Evolutionary conservation across 2,888 invertebrate genomes (phyloP).

Genomic region (Trichopoda pennipes): DNA sequence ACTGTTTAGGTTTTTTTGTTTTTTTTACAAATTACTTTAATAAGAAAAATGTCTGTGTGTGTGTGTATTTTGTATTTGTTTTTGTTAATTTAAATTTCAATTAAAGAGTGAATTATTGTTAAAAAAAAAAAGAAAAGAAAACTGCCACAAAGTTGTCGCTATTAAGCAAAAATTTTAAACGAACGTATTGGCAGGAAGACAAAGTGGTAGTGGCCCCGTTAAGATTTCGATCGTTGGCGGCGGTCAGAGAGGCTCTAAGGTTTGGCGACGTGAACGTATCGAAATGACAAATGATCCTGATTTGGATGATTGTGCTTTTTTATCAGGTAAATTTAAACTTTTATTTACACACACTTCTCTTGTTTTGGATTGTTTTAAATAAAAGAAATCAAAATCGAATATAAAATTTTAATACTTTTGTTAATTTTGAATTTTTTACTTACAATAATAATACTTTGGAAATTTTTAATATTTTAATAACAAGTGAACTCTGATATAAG

Average conservation of each 20-base stretch:
- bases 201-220: constrained; percentile 80
- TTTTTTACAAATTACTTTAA: not conserved
- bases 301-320: constrained; percentile 95
- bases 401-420: too few species aligned
- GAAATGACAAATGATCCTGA: constrained; percentile 93
- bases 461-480: too few species aligned
- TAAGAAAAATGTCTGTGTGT: not conserved
- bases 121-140: constrained; percentile 19
- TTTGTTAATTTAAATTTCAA: too few species aligned
- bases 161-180: constrained; percentile 67
- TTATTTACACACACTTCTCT: too few species aligned
- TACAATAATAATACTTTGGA: too few species aligned
- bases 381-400: too few species aligned
- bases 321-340: constrained; percentile 85
- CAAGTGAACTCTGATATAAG: too few species aligned
- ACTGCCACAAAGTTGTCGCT: constrained; percentile 55
- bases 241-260: constrained; percentile 80
- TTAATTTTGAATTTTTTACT: too few species aligned
- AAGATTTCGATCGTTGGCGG: constrained; percentile 81
- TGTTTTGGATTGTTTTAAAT: too few species aligned
- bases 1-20: not conserved
- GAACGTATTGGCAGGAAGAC: constrained; percentile 81
- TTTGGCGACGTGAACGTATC: constrained; percentile 83
- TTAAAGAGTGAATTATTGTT: too few species aligned
- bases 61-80: too few species aligned